Evolutionary conservation across 1,140 invertebrate genomes (phyloP), one percentile per base, ranked within the genome.

Genomic region (Cydia fagiglandana): DNA sequence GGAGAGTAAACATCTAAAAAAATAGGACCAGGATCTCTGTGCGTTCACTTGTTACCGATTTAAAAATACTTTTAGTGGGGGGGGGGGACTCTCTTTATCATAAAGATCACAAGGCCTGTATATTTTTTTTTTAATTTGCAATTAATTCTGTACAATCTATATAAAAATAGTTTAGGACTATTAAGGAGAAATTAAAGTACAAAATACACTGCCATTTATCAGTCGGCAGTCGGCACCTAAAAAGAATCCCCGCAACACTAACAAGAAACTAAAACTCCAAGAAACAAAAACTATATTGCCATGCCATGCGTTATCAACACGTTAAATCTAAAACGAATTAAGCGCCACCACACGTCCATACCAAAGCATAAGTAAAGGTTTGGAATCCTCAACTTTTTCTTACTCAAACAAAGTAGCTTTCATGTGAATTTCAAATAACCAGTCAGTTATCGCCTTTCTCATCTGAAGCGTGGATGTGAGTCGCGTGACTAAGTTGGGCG

Each of bases 251-350:
- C n/a, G 53, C 12, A 68, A 68, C 13, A 64, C 20, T 64, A 24
- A 64, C 20, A 64, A 64, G 64, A 68, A 68, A 68, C 64, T 2
- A 68, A 68, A 68, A 68, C 64, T 68, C 2, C 64, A 24, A 66
- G 64, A 68, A 68, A 68, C 64, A 68, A 68, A 68, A 68, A 68
- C 64, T 38, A 38, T 15, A 64, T 34, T n/a, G 28, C 24, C 64
- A 38, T 28, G 64, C 30, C 64, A 66, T 66, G 64, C 7, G 64
- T 66, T 30, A 15, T 53, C 13, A 53, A 53, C 13, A n/a, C 13
- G 5, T 6, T 17, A 53, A n/a, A 53, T 17, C 50, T 17, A 56
- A 20, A 61, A 61, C 20, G 53, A 9, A 17, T 2, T 56, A 56
- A 56, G 53, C 20, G 20, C 56, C 56, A 10, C 17, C 20, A 24